Conservation (phyloP, 2,888 invertebrate genomes). For the Tenodera sinensis region DNA sequence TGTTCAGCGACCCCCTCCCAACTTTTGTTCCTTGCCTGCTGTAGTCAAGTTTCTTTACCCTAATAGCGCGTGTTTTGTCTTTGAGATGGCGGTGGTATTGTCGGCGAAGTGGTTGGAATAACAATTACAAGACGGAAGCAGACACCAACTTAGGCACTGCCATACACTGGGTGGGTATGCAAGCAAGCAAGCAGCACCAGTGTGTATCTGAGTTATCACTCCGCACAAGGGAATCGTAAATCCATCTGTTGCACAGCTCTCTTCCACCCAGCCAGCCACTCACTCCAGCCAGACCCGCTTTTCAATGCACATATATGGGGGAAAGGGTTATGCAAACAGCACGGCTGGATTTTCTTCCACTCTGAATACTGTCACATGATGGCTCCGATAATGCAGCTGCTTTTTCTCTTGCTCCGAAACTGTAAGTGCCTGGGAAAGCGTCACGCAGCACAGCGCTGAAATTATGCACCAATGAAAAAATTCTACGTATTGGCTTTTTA, state of each 20-base stretch:
- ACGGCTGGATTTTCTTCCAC: neutral
- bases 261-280: neutral
- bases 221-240: slow-evolving; percentile 1
- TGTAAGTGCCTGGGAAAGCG: neutral
- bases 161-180: neutral
- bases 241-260: slow-evolving; percentile 1
- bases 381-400: neutral
- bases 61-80: neutral
- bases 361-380: neutral
- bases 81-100: neutral
- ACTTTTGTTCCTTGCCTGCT: neutral
- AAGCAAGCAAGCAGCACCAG: neutral
- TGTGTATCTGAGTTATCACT: neutral
- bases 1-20: neutral
- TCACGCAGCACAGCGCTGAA: too few relatives aligned
- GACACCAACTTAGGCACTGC: neutral
- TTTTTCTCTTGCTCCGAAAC: neutral
- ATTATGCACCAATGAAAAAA: too few relatives aligned
- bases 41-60: neutral
- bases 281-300: neutral
- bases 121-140: neutral
- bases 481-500: too few relatives aligned
- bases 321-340: neutral
- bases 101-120: neutral
- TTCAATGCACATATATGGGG: neutral